Percentiles rank a stretch among this genome's conserved stretches.
Evolutionary conservation across 2,113 vertebrate species (phyloP).

Genomic region (Pseudolaguvia tuberculata): DNA sequence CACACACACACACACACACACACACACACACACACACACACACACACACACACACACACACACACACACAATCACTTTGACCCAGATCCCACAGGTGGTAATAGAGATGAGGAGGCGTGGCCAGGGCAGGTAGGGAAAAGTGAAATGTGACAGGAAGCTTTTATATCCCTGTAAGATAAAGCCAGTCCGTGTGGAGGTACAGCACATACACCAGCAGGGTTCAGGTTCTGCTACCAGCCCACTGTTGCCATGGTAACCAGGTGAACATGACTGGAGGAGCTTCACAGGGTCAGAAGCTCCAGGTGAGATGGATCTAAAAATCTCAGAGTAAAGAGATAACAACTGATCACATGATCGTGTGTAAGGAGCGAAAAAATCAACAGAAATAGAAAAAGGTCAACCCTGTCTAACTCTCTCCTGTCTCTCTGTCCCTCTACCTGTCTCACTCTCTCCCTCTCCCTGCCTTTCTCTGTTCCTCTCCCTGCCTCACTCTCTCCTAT

Average conservation of each 20-base stretch:
- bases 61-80: not conserved
- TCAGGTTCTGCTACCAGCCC: not conserved
- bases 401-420: constrained; percentile 1
- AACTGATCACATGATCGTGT: too few species aligned
- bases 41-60: not conserved
- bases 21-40: not conserved
- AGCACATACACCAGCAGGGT: not conserved
- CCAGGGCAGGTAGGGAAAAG: constrained; percentile 3
- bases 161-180: not conserved
- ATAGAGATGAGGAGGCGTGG: constrained; percentile 3
- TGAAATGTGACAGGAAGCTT: constrained; percentile 12
- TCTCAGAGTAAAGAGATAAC: not conserved
- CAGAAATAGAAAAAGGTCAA: not conserved
- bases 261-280: too few species aligned
- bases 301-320: not conserved
- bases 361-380: too few species aligned
- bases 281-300: not conserved
- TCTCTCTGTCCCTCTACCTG: constrained; percentile 31
- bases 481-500: not conserved
- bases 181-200: not conserved
- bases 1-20: too few species aligned
- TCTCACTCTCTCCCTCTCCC: constrained; percentile 22
- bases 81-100: not conserved
- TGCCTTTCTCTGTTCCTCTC: not conserved
- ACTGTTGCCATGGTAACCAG: not conserved